These are phyloP conservation scores for Cricetomys ansorgei DNA, from an alignment of 2,113 vertebrate species.

Conservation along the genomic window DNA sequence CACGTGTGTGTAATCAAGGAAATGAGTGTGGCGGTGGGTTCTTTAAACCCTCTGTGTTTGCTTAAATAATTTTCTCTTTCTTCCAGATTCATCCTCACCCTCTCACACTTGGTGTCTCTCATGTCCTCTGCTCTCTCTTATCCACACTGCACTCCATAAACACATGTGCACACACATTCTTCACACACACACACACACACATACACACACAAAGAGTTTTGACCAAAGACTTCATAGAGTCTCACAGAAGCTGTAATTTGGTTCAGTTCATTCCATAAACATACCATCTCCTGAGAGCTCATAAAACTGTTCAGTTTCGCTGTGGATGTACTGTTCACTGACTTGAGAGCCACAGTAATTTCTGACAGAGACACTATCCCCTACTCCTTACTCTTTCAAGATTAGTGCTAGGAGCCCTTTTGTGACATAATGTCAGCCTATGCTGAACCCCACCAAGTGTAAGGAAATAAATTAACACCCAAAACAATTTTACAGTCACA, in stretches of 20 bases:
- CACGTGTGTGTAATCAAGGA: neutral
- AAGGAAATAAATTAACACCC: slow-evolving; percentile 60
- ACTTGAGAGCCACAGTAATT: neutral
- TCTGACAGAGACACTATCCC: slow-evolving; percentile 45
- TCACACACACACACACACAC: neutral
- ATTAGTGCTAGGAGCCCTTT: slow-evolving; percentile 37
- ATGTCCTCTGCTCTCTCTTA: neutral
- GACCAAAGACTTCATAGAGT: neutral
- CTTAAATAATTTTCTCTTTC: neutral
- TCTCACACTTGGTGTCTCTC: neutral
- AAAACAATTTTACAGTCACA: slow-evolving; percentile 56
- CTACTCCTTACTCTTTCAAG: slow-evolving; percentile 42
- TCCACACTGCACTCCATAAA: neutral
- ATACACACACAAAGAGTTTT: neutral
- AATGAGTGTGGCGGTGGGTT: neutral
- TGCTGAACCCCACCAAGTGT: slow-evolving; percentile 61
- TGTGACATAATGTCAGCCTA: neutral
- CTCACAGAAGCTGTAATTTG: neutral
- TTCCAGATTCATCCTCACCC: neutral
- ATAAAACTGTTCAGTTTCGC: neutral
- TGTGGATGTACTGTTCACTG: neutral
- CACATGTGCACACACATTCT: neutral
- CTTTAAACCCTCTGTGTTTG: neutral
- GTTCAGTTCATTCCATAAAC: neutral
- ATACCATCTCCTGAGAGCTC: neutral